Percentiles rank a stretch among this genome's conserved stretches.
These are phyloP conservation scores for Sylvilagus bachmani DNA, from an alignment of 2,113 vertebrate genomes.

Conservation along the genomic window DNA sequence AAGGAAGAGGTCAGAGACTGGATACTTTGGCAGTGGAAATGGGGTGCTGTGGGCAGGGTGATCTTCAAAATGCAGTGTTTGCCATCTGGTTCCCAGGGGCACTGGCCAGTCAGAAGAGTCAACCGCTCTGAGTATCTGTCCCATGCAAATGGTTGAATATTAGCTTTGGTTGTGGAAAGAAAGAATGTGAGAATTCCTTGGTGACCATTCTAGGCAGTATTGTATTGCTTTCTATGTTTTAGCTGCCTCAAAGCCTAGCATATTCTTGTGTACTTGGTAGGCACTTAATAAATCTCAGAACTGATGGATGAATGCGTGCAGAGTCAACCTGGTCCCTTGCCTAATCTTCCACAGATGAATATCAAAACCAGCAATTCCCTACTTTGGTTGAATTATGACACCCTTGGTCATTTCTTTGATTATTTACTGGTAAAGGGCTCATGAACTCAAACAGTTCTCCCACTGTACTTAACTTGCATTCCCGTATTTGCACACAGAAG, in stretches of 20 bases:
- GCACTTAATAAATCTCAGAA: background rate
- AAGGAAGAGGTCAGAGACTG: background rate
- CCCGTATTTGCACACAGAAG: background rate
- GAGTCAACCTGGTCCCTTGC: background rate
- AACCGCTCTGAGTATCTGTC: background rate
- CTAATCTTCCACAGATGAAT: background rate
- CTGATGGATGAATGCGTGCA: background rate
- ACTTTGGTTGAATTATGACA: constrained; percentile 29
- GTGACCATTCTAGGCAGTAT: background rate
- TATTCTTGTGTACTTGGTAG: background rate
- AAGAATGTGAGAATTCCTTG: background rate
- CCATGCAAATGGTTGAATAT: background rate
- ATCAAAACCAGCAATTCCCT: background rate
- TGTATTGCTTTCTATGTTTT: background rate
- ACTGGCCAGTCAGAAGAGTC: background rate
- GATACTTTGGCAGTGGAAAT: background rate
- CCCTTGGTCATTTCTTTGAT: background rate
- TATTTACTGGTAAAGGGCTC: background rate
- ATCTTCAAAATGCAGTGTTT: background rate
- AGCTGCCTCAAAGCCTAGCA: background rate
- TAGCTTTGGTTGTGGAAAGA: background rate
- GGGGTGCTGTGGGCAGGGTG: background rate
- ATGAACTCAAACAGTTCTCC: background rate
- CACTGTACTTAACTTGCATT: background rate
- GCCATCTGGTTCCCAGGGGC: background rate